phyloP scores from a whole-genome alignment of 23 tunicate species.

The Diplosoma virens region DNA sequence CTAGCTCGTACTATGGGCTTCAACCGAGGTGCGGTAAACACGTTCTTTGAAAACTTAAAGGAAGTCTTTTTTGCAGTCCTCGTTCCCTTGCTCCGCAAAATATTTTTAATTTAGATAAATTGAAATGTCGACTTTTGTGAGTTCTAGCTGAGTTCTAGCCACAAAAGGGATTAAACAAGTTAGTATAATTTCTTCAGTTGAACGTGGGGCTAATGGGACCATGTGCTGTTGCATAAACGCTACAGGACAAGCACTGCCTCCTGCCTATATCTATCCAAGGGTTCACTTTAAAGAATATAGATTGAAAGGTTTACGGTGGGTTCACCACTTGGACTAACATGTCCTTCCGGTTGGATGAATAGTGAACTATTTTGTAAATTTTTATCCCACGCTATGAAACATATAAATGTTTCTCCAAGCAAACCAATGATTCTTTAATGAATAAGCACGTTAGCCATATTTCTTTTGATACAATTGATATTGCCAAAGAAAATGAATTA shows the following conservation, averaged over 20 bases:
- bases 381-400: neutral
- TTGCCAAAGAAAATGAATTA: neutral
- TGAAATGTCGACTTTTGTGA: too few relatives aligned
- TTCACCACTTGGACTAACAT: neutral
- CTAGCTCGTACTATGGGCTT: conserved; percentile 9
- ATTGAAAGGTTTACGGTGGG: neutral
- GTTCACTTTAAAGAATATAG: neutral
- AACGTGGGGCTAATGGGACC: neutral
- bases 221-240: neutral
- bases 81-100: neutral
- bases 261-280: neutral
- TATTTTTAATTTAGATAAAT: conserved; percentile 27
- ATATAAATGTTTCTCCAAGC: neutral
- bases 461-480: neutral
- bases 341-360: neutral
- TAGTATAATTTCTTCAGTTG: neutral
- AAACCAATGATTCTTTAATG: neutral
- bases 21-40: neutral
- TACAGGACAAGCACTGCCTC: neutral
- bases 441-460: neutral
- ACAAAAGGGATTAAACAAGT: neutral
- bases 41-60: conserved; percentile 8
- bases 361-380: neutral
- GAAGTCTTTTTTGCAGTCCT: neutral
- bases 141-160: neutral